Conservation (phyloP, 2,113 vertebrate genomes). For the Gobiocypris rarus region DNA sequence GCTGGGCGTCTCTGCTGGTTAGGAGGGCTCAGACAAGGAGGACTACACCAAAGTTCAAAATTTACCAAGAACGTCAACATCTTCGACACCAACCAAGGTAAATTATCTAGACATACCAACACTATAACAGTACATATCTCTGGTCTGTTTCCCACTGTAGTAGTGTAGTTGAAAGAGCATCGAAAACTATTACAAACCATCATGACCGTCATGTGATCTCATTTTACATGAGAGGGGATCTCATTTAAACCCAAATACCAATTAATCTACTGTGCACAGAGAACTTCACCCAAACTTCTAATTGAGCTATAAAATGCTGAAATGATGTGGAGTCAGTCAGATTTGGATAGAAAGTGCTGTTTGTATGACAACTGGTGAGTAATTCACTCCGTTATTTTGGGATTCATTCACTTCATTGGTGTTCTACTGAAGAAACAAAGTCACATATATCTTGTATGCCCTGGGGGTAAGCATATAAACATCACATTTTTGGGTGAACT, state of each 20-base stretch:
- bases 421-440: too few relatives aligned
- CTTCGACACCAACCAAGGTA: slow-evolving; percentile 92
- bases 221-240: too few relatives aligned
- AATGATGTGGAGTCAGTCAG: neutral
- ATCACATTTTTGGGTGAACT: too few relatives aligned
- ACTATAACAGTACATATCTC: neutral
- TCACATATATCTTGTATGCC: too few relatives aligned
- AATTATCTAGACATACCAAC: neutral
- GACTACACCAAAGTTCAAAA: slow-evolving; percentile 91
- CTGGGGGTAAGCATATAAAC: too few relatives aligned
- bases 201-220: too few relatives aligned
- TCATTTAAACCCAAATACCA: neutral
- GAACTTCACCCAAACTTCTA: neutral
- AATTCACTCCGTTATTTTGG: too few relatives aligned
- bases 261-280: neutral
- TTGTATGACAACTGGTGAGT: too few relatives aligned
- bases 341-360: neutral
- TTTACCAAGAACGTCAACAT: slow-evolving; percentile 94
- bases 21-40: slow-evolving; percentile 90
- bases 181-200: too few relatives aligned
- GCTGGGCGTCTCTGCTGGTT: slow-evolving; percentile 85
- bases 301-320: neutral
- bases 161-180: neutral
- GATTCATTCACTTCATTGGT: too few relatives aligned
- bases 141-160: neutral